Percentiles rank a stretch among this genome's conserved stretches.
Conservation (phyloP, 1,140 invertebrate species). For the Pogonognathellus flavescens region DNA sequence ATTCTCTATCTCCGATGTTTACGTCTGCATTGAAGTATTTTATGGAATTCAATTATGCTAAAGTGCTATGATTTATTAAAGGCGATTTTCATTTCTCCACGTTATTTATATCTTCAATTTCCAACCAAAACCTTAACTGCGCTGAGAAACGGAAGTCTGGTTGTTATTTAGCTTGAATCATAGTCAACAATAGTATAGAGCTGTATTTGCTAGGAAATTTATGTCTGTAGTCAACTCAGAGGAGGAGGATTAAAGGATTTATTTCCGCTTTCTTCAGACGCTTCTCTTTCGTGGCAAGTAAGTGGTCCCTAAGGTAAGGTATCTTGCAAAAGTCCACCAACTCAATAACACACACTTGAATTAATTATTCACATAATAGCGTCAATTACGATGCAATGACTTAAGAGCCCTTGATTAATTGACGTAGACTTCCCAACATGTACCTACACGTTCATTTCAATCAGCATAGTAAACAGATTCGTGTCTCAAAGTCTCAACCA, state of each 20-base stretch:
- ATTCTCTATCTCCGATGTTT: constrained; percentile 9
- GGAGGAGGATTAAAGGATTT: constrained; percentile 41
- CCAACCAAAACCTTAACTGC: background rate
- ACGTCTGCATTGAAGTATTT: constrained; percentile 26
- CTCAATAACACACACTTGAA: no score
- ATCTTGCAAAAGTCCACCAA: background rate
- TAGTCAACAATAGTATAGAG: background rate
- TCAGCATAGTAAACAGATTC: no score
- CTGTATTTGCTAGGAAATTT: constrained; percentile 15
- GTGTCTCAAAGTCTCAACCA: no score
- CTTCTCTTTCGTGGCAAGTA: no score
- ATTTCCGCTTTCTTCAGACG: constrained; percentile 12
- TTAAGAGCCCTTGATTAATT: no score
- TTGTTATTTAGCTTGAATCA: background rate
- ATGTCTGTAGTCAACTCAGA: constrained; percentile 27
- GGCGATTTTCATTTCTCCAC: constrained; percentile 9
- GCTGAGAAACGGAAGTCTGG: background rate
- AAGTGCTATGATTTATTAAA: constrained; percentile 45
- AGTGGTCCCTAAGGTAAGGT: no score
- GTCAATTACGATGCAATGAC: no score
- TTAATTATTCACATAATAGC: no score
- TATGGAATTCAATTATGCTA: constrained; percentile 50
- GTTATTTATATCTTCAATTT: constrained; percentile 26
- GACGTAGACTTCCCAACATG: no score
- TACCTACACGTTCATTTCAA: no score